These are phyloP conservation scores for Coreius guichenoti DNA, from an alignment of 2,797 vertebrate species.

Conservation along the genomic window DNA sequence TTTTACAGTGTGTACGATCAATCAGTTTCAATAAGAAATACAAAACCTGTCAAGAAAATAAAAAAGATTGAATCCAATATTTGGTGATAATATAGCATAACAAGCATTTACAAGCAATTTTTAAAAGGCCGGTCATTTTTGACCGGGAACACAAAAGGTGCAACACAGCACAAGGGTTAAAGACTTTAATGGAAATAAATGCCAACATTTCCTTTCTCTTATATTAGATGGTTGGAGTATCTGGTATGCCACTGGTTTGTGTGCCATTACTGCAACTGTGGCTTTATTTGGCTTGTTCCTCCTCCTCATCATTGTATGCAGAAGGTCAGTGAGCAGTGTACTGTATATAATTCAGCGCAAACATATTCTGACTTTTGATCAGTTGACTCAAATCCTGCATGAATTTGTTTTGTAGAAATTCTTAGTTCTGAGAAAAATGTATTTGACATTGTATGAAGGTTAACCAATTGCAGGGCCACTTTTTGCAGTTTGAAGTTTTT, in stretches of 20 bases:
- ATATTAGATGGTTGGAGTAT: background rate
- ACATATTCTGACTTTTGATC: background rate
- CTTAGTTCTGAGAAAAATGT: background rate
- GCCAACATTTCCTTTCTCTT: background rate
- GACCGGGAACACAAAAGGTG: too few relatives aligned
- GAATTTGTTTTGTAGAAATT: background rate
- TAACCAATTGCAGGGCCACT: background rate
- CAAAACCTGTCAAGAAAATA: too few relatives aligned
- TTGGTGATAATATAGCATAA: too few relatives aligned
- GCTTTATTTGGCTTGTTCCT: background rate
- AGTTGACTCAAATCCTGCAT: background rate
- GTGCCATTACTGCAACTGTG: background rate
- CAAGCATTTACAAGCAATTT: too few relatives aligned
- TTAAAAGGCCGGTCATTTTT: too few relatives aligned
- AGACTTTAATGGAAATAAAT: background rate
- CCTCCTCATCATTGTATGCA: background rate
- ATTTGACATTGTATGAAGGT: background rate
- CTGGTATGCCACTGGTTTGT: background rate
- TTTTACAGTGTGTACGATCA: too few relatives aligned
- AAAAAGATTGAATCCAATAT: too few relatives aligned
- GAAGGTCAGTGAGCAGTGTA: background rate
- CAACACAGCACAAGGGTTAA: background rate
- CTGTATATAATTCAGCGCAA: too few relatives aligned
- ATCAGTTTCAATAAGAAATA: too few relatives aligned
- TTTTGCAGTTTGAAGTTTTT: background rate